Evolutionary conservation across 2,797 vertebrate genomes (phyloP).

Genomic region (Leontopithecus rosalia): DNA sequence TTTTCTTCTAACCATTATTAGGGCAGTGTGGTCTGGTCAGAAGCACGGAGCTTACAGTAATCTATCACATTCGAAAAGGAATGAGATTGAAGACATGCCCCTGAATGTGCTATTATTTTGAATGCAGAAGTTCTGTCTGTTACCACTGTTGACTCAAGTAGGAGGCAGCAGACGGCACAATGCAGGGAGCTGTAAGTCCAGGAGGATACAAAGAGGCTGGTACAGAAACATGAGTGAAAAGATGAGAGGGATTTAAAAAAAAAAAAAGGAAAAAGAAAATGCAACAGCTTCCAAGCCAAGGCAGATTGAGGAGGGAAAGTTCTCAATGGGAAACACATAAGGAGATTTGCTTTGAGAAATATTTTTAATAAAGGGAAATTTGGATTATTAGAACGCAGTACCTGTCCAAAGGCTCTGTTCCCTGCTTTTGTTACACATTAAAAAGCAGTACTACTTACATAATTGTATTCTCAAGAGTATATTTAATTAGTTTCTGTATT

Average conservation of each 20-base stretch:
- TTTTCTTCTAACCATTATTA: background rate
- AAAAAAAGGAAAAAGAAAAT: background rate
- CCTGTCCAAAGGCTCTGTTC: conserved; percentile 23
- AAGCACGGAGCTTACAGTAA: conserved; percentile 10
- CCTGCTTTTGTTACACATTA: background rate
- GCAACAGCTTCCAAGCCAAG: background rate
- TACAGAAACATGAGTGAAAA: conserved; percentile 15
- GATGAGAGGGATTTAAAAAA: background rate
- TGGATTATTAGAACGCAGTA: conserved; percentile 26
- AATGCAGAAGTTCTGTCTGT: background rate
- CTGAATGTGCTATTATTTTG: background rate
- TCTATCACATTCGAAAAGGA: background rate
- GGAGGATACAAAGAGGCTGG: background rate
- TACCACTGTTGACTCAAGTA: background rate
- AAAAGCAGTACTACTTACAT: background rate
- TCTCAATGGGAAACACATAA: background rate
- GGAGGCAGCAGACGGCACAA: background rate
- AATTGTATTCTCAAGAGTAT: conserved; percentile 18
- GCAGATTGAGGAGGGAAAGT: background rate
- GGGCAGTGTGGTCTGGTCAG: background rate
- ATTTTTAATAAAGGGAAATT: conserved; percentile 46
- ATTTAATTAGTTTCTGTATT: conserved; percentile 13
- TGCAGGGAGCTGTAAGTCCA: background rate
- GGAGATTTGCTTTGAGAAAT: conserved; percentile 6
- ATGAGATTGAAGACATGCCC: background rate